Base-by-base conservation (phyloP, 2,797 vertebrate genomes). In the Argyrosomus regius region DNA sequence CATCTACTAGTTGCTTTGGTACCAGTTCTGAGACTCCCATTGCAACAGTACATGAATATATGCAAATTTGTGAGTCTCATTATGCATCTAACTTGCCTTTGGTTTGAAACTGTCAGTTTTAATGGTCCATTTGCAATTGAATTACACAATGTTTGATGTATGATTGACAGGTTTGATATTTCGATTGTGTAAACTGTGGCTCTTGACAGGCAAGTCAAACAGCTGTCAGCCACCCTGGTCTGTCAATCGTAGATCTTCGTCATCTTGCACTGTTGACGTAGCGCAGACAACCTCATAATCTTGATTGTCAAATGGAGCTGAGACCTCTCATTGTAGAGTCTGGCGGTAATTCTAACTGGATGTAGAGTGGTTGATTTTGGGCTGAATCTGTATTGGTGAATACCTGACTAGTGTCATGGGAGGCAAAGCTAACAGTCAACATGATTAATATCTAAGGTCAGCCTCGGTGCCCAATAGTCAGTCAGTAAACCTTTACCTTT, bases 141-240 rank as follows among this genome's bases (percentile, higher is more conserved):
- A 88, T 89, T 86, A 89, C 82, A 80, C 69, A 77, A 66, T 1
- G 64, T 84, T 85, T 87, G 82, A 90, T 81, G 84, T 81, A 6
- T 90, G 93, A 91, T 62, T 93, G 94, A 78, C 93, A 88, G 84
- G 75, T 92, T 84, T 91, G 86, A 90, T 92, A 92, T 93, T 89
- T 91, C 86, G 45, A 78, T 86, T 91, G 80, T 89, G 85, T 89
- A 87, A 77, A 77, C 64, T 78, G 78, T 85, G 88, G 68, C 74
- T 78, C 76, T 8, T 90, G 83, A 85, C 84, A 68, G 84, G 57
- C 70, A 59, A 86, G 83, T 87, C 89, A 84, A 88, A 75, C 87
- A 84, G 78, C 81, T 89, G 90, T 84, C 87, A 86, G 79, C 63
- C 75, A 72, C 80, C 75, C 61, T 81, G 68, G 63, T 77, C 85